Evolutionary conservation across 1,140 invertebrate species (phyloP), one percentile per base, ranked within the genome.

Genomic region (Cotesia glomerata): DNA sequence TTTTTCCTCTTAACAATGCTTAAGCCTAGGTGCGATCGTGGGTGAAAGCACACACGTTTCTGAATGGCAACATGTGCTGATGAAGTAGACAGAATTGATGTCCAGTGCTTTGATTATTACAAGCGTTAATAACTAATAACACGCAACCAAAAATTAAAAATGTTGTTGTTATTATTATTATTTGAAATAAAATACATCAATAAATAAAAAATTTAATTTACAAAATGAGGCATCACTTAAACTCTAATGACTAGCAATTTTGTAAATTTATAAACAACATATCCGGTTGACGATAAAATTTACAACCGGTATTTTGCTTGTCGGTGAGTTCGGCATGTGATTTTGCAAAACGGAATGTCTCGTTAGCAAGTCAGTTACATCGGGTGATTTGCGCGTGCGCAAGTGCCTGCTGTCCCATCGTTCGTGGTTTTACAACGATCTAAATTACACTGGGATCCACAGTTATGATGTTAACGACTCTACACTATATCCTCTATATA

Each of bases 301-400:
- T 84, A 84, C 79, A 77, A 76, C 79, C 66, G 72, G 45, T 69
- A 77, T 80, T 71, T 76, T 73, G 71, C 75, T 76, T 75, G 75
- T 78, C 79, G 74, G 76, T 75, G 72, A 77, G 73, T 66, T 73
- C 74, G 16, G 45, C 68, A 54, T 51, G 69, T 79, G 80, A 84
- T 84, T 85, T 85, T 83, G 82, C 80, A 81, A 84, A 84, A 84
- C 81, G 79, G 81, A 84, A 80, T 80, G 80, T 84, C 84, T 84
- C 81, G 83, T 85, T 84, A 85, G 80, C 78, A 78, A 80, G 75
- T 81, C 76, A 74, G 75, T 78, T 79, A 79, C 73, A 76, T 71
- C 63, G 71, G 73, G 45, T 32, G 45, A 62, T 63, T 49, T 70
- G 63, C 59, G 66, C 69, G 58, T 72, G 59, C 51, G 71, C 59